Evolutionary conservation across 2,113 vertebrate genomes (phyloP), one percentile per base, ranked within the genome.

Genomic region (Scomber colias): DNA sequence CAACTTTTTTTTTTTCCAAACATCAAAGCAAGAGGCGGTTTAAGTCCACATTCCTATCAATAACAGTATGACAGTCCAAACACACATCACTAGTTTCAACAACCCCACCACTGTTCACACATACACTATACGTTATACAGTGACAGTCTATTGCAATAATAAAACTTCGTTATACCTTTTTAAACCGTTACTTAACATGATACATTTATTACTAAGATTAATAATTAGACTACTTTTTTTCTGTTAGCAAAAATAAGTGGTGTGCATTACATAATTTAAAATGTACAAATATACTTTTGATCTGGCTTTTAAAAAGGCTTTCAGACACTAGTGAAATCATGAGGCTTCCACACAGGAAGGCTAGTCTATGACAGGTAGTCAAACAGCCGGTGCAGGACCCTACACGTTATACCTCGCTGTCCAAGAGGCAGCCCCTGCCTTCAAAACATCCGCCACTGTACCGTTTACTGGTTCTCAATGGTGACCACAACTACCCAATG

Each of bases 251-350:
- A 94, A 94, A 95, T 94, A 94, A 95, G 92, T 93, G 93, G 93
- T 95, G 94, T 90, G 95, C 95, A 94, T 93, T 90, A 96, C 94
- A 94, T 96, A 87, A 85, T 92, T 92, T 94, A 90, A 95, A 95
- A 96, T 96, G 93, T 97, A 96, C 95, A 97, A 96, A 95, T 95
- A 97, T 95, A 95, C 91, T 96, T 94, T 95, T 89, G 81, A 90
- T 96, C 96, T 95, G 86, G 88, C 94, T 93, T 91, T 95, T 96
- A 96, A 95, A 97, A 97, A 96, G 91, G 89, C 96, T 96, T 91
- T 85, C 68, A 79, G 88, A 93, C 86, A 86, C 81, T 16, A 82
- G 85, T 87, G 91, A 92, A 85, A 40, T 40, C 35, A 40, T 60
- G 83, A 54, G 48, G 85, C 68, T 77, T 86, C 81, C 74, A 56